Evolutionary conservation across 2,797 vertebrate genomes (phyloP).

Genomic region (Basileuterus tristriatus): DNA sequence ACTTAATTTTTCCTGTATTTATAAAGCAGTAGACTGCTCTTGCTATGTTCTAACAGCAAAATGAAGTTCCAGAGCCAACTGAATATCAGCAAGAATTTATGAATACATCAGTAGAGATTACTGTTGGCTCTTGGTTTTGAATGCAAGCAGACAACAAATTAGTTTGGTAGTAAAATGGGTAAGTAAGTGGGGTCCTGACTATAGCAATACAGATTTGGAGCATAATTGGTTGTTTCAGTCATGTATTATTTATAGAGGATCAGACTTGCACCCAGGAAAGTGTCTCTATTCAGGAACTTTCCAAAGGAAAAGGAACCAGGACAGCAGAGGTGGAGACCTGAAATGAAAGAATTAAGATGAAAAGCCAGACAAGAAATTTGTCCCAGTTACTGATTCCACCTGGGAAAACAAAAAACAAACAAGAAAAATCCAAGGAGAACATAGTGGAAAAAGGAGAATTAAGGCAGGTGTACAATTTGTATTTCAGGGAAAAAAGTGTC

Average conservation of each 20-base stretch:
- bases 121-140: not conserved
- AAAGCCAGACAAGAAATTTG: not conserved
- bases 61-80: slow-evolving; percentile 18
- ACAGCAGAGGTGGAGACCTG: not conserved
- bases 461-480: not conserved
- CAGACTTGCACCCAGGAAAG: not conserved
- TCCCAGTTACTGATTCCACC: not conserved
- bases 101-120: not conserved
- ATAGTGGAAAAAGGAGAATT: accelerated
- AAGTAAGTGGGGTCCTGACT: not conserved
- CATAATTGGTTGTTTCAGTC: not conserved
- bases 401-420: not conserved
- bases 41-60: slow-evolving; percentile 40
- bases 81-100: slow-evolving; percentile 30
- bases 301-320: not conserved
- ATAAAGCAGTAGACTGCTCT: slow-evolving; percentile 6
- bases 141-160: not conserved
- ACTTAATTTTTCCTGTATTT: slow-evolving; percentile 17
- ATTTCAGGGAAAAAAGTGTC: not conserved
- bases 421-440: not conserved
- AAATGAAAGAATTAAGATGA: not conserved
- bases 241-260: not conserved
- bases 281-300: not conserved
- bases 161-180: not conserved
- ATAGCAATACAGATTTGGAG: not conserved